Percentiles rank a stretch among this genome's conserved stretches.
Conservation (phyloP, 2,113 vertebrate species). For the Epinephelus lanceolatus region DNA sequence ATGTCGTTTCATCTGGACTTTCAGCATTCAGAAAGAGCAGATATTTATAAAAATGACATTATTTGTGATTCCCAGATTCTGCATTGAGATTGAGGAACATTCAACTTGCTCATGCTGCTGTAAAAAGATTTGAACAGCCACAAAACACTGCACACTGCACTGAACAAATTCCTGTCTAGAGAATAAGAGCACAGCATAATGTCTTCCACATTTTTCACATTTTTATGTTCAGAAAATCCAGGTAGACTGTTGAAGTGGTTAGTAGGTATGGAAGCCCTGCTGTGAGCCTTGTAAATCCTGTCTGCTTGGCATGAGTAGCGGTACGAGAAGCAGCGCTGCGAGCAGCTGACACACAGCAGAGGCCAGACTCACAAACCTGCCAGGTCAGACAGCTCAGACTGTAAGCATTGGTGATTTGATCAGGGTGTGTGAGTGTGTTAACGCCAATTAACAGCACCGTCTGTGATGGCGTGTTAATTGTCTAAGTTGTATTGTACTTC, state of each 20-base stretch:
- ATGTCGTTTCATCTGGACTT: background rate
- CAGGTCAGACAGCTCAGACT: slow-evolving; percentile 26
- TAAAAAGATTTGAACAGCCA: background rate
- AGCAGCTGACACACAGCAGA: slow-evolving; percentile 33
- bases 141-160: background rate
- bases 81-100: background rate
- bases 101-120: background rate
- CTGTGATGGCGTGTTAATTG: slow-evolving; percentile 17
- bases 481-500: background rate
- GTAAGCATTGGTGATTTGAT: slow-evolving; percentile 22
- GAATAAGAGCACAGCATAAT: background rate
- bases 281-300: slow-evolving; percentile 50
- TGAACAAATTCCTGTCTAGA: background rate
- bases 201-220: background rate
- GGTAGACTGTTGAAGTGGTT: slow-evolving; percentile 19
- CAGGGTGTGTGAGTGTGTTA: background rate
- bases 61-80: background rate
- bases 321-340: background rate
- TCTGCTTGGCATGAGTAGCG: slow-evolving; percentile 5
- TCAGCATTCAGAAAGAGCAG: background rate
- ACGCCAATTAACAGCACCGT: slow-evolving; percentile 14
- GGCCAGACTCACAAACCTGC: slow-evolving; percentile 20
- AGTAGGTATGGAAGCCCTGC: slow-evolving; percentile 21
- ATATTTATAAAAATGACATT: background rate
- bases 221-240: slow-evolving; percentile 14